A percentile compares a stretch with the other conserved stretches of the same genome.
Evolutionary conservation across 92 coral and sea anemone genomes (phyloP).

Genomic region (Ricordea florida): DNA sequence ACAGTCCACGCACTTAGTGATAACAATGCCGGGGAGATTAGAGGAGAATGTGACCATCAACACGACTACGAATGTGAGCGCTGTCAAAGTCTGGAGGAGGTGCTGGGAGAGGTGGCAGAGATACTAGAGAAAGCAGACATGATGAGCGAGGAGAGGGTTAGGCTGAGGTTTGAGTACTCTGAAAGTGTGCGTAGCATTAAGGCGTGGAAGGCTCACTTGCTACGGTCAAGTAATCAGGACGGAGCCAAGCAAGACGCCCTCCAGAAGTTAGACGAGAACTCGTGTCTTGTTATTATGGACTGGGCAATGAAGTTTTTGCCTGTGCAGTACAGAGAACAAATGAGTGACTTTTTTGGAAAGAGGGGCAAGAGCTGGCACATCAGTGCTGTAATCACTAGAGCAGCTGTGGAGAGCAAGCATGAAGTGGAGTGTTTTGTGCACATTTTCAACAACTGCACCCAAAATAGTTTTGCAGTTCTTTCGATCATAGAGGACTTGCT

Average conservation of each 20-base stretch:
- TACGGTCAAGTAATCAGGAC: conserved; percentile 19
- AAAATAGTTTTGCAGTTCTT: conserved; percentile 50
- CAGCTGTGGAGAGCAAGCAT: not conserved
- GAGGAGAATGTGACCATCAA: conserved; percentile 14
- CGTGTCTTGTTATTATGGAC: conserved; percentile 16
- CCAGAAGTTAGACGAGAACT: conserved; percentile 17
- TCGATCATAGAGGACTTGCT: conserved; percentile 48
- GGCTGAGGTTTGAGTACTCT: conserved; percentile 11
- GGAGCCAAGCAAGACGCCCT: conserved; percentile 42
- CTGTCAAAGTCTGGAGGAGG: conserved; percentile 7
- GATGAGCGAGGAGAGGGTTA: not conserved
- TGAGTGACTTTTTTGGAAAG: conserved; percentile 66
- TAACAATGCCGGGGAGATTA: not conserved
- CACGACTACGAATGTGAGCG: conserved; percentile 41
- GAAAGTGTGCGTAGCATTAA: conserved; percentile 3
- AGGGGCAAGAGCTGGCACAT: conserved; percentile 64
- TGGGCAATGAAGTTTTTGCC: conserved; percentile 58
- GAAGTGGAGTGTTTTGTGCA: conserved; percentile 76
- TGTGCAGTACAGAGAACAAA: conserved; percentile 39
- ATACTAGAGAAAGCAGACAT: not conserved
- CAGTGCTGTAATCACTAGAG: conserved; percentile 26
- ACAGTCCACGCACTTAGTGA: conserved; percentile 36
- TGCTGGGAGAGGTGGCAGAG: not conserved
- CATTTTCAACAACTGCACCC: conserved; percentile 43
- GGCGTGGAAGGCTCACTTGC: conserved; percentile 23